Conservation (phyloP, 2,113 vertebrate genomes). For the Marmota flaviventris region DNA sequence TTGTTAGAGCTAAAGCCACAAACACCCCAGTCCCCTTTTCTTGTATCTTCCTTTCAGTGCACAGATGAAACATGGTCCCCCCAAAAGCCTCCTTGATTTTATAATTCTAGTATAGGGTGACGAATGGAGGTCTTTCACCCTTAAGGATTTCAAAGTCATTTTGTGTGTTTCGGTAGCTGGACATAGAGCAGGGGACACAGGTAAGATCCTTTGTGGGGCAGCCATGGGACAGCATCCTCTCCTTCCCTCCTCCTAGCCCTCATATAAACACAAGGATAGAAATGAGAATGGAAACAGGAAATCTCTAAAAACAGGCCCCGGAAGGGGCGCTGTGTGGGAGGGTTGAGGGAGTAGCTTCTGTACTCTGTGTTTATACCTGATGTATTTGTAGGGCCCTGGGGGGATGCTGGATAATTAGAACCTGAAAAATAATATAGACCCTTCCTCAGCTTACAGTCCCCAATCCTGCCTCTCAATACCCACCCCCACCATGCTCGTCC, state of each 20-base stretch:
- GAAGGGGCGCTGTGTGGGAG: rapidly evolving
- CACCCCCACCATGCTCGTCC: neutral
- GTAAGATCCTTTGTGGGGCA: neutral
- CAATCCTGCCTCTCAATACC: neutral
- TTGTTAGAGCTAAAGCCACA: neutral
- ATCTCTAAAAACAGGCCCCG: neutral
- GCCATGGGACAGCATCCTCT: neutral
- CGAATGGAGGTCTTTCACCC: neutral
- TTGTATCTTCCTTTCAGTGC: neutral
- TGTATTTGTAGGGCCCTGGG: neutral
- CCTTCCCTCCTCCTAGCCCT: neutral
- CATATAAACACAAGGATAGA: neutral
- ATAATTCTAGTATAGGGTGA: neutral
- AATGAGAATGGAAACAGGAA: neutral
- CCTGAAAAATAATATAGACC: neutral
- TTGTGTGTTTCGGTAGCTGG: neutral
- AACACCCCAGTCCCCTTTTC: neutral
- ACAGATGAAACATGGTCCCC: neutral
- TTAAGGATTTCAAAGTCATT: neutral
- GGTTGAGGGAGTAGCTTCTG: neutral
- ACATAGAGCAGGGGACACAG: neutral
- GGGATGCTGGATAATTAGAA: neutral
- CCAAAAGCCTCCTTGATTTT: neutral
- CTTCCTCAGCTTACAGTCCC: neutral
- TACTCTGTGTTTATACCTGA: neutral